Evolutionary conservation across 2,113 vertebrate species (phyloP).

Genomic region (Myotis davidii): DNA sequence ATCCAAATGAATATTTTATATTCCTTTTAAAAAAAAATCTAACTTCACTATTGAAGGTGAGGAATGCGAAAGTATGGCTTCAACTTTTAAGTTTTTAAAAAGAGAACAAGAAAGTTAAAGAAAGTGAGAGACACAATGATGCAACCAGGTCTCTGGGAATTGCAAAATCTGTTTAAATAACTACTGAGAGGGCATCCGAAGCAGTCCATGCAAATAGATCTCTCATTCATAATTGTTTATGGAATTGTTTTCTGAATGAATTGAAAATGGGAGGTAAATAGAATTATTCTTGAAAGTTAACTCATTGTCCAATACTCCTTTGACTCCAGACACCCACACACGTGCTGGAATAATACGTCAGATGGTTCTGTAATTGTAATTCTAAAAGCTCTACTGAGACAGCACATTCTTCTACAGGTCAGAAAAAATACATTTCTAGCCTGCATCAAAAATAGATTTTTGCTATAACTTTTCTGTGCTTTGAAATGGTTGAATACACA

Average conservation of each 20-base stretch:
- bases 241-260: slow-evolving; percentile 29
- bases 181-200: background rate
- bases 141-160: background rate
- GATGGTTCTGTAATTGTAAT: background rate
- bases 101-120: background rate
- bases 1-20: background rate
- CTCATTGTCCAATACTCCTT: background rate
- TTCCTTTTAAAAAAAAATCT: background rate
- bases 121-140: background rate
- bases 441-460: background rate
- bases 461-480: background rate
- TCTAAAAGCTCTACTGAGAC: background rate
- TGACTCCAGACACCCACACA: background rate
- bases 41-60: background rate
- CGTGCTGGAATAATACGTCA: background rate
- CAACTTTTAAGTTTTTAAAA: slow-evolving; percentile 2
- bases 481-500: background rate
- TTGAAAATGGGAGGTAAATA: slow-evolving; percentile 1
- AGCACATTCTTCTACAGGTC: background rate
- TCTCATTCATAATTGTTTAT: background rate
- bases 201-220: background rate
- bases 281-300: slow-evolving; percentile 9
- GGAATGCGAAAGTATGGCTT: background rate
- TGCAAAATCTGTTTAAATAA: slow-evolving; percentile 14
- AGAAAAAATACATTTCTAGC: background rate